These are phyloP conservation scores for Alaudala cheleensis DNA, from an alignment of 2,113 vertebrate species.

Conservation along the genomic window DNA sequence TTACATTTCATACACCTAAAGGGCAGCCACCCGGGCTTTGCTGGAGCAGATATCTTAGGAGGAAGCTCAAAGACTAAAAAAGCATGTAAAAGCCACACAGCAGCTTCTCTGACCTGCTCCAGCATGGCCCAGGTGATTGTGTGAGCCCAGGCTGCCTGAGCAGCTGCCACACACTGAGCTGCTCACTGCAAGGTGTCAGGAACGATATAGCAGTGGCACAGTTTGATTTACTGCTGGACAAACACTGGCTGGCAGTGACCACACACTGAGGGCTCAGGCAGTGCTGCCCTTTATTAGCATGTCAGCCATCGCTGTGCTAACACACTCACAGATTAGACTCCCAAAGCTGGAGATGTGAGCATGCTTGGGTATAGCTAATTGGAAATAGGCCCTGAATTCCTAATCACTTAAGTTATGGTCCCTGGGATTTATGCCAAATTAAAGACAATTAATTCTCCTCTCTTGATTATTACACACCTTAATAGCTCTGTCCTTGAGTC, in stretches of 20 bases:
- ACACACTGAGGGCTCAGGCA: neutral
- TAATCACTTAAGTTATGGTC: conserved; percentile 64
- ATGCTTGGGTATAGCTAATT: conserved; percentile 36
- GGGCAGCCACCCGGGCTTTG: neutral
- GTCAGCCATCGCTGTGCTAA: neutral
- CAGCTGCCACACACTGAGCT: neutral
- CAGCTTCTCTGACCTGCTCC: neutral
- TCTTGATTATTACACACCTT: conserved; percentile 72
- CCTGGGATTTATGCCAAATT: conserved; percentile 78
- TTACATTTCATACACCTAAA: conserved; percentile 28
- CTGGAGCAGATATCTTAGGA: neutral
- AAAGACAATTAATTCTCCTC: conserved; percentile 80
- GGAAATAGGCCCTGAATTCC: conserved; percentile 66
- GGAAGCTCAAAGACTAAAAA: conserved; percentile 1
- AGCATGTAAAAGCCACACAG: neutral
- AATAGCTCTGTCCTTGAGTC: conserved; percentile 77
- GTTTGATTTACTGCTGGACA: neutral
- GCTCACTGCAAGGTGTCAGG: conserved; percentile 17
- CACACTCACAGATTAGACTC: neutral
- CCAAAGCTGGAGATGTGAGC: neutral
- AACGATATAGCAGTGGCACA: neutral
- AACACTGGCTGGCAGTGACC: neutral
- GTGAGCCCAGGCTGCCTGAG: neutral
- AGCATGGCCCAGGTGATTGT: neutral
- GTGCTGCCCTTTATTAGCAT: neutral